These are phyloP conservation scores for Coryphaenoides rupestris DNA, from an alignment of 2,113 vertebrate species.

Conservation along the genomic window DNA sequence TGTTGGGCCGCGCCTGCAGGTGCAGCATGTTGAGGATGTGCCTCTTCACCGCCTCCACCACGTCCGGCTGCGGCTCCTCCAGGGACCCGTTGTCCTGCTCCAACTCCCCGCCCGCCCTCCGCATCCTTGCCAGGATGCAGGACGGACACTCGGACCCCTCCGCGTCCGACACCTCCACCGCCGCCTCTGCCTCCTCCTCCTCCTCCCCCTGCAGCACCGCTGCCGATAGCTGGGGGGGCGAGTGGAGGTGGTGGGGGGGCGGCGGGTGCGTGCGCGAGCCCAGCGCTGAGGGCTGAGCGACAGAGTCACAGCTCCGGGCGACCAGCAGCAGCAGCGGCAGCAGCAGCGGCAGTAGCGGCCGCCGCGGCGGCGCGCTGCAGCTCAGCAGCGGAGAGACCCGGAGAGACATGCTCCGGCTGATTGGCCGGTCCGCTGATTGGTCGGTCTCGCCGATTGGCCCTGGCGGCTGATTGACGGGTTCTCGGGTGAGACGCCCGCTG, in stretches of 20 bases:
- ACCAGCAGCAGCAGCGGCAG: slow-evolving; percentile 81
- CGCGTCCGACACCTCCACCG: slow-evolving; percentile 1
- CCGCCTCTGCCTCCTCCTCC: not conserved
- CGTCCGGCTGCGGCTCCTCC: slow-evolving; percentile 77
- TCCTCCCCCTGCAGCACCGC: slow-evolving; percentile 21
- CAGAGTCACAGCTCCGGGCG: slow-evolving; percentile 60
- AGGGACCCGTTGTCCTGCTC: slow-evolving; percentile 69
- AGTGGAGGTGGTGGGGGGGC: slow-evolving; percentile 15
- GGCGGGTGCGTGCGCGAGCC: not conserved
- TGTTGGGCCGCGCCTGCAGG: slow-evolving; percentile 90
- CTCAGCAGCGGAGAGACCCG: slow-evolving; percentile 72
- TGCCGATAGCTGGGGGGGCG: slow-evolving; percentile 1
- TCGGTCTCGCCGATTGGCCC: slow-evolving; percentile 14
- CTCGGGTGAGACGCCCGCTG: too few species aligned
- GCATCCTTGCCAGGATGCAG: slow-evolving; percentile 84
- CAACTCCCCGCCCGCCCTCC: slow-evolving; percentile 34
- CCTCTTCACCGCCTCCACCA: slow-evolving; percentile 97
- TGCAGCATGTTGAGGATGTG: slow-evolving; percentile 98
- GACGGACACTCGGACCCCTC: slow-evolving; percentile 79
- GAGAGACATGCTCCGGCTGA: slow-evolving; percentile 81
- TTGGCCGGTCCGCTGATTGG: slow-evolving; percentile 17
- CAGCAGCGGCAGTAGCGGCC: too few species aligned
- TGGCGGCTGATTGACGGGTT: too few species aligned
- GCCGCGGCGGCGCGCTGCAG: too few species aligned
- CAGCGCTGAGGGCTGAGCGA: slow-evolving; percentile 10